Conservation (phyloP, 2,888 invertebrate genomes). For the Abscondita cerata region DNA sequence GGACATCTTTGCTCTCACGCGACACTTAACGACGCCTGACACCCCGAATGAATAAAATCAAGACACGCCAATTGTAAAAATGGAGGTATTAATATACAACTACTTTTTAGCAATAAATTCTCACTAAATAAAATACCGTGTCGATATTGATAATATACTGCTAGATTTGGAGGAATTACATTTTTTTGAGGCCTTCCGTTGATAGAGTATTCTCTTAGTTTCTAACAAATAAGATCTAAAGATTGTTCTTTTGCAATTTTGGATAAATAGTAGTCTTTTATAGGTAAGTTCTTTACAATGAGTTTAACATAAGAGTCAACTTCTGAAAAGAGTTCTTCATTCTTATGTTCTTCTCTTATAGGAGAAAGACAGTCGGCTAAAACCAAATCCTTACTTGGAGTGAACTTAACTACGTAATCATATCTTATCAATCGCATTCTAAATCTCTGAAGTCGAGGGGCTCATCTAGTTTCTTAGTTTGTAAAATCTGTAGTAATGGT, state of each 20-base stretch:
- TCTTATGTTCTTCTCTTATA: no score
- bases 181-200: not conserved
- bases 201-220: not conserved
- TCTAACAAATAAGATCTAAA: not conserved
- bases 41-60: not conserved
- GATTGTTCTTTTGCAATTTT: no score
- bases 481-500: not conserved
- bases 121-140: no score
- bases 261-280: no score
- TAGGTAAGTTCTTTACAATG: no score
- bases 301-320: no score
- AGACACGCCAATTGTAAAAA: no score
- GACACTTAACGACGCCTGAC: conserved; percentile 11
- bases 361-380: not conserved
- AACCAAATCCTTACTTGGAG: not conserved
- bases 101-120: no score
- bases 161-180: no score
- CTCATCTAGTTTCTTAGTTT: not conserved
- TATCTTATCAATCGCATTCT: not conserved
- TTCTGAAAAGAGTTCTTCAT: no score
- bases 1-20: not conserved
- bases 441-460: not conserved
- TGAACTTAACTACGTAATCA: not conserved
- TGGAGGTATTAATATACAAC: no score
- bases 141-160: no score